phyloP scores from a whole-genome alignment of 2,113 vertebrate genomes.

The Siniperca knerii region DNA sequence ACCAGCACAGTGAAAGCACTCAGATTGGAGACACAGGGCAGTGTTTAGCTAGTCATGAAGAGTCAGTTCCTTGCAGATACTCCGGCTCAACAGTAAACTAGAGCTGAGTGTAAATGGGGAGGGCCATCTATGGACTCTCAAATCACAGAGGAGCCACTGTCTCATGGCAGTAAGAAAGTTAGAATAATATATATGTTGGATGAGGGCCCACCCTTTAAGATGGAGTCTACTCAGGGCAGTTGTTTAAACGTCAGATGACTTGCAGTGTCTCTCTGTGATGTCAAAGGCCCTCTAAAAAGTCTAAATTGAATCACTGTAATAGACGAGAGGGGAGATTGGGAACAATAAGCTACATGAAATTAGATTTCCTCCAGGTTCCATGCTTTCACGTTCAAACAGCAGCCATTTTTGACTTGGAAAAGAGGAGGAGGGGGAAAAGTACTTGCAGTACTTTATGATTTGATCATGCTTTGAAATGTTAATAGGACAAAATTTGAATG shows the following conservation, averaged over 20 bases:
- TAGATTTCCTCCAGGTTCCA: constrained; percentile 68
- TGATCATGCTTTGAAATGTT: constrained; percentile 77
- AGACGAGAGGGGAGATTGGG: constrained; percentile 36
- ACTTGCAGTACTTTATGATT: constrained; percentile 56
- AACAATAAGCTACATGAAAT: constrained; percentile 69
- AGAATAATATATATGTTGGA: constrained; percentile 78
- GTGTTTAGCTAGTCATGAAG: background rate
- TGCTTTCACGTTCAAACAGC: constrained; percentile 42
- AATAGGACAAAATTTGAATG: constrained; percentile 72
- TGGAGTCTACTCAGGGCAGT: constrained; percentile 62
- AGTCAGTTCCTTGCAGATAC: background rate
- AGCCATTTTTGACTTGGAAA: constrained; percentile 38
- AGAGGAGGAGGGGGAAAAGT: constrained; percentile 17
- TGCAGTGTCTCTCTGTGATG: constrained; percentile 60
- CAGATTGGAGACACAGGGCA: no score
- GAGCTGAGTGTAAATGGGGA: constrained; percentile 50
- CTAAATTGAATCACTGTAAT: constrained; percentile 64
- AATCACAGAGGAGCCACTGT: constrained; percentile 73
- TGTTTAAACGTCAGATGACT: constrained; percentile 64
- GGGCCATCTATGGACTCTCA: constrained; percentile 56
- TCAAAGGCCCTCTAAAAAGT: constrained; percentile 49
- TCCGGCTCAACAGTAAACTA: constrained; percentile 15
- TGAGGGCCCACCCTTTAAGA: constrained; percentile 60
- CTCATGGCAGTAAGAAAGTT: constrained; percentile 65
- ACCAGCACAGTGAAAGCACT: background rate